These are phyloP conservation scores for Aramus guarauna DNA, from an alignment of 2,113 vertebrate species.

Conservation along the genomic window DNA sequence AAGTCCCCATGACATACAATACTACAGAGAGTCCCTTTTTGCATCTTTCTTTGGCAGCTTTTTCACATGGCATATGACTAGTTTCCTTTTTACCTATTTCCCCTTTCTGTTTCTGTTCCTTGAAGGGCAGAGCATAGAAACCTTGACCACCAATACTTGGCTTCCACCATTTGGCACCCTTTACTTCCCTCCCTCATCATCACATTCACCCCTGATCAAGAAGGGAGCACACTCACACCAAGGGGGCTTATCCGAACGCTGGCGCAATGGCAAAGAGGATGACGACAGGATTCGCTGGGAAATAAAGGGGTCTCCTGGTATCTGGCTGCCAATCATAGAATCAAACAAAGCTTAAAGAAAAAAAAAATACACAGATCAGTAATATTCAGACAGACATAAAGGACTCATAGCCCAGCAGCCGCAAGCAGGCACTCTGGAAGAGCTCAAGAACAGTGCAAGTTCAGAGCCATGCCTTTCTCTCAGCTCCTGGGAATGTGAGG, in stretches of 20 bases:
- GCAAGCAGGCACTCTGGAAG: rapidly evolving
- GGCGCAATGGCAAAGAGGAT: constrained; percentile 79
- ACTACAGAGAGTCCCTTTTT: not conserved
- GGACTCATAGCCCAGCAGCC: not conserved
- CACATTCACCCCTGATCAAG: not conserved
- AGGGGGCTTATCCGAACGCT: constrained; percentile 88
- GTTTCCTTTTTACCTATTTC: not conserved
- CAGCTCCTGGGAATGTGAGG: not conserved
- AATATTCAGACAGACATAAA: not conserved
- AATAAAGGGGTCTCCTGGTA: constrained; percentile 82
- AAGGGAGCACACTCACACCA: constrained; percentile 88
- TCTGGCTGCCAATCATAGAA: constrained; percentile 79
- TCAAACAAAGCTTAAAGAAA: constrained; percentile 82
- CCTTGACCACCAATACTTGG: too few relatives aligned
- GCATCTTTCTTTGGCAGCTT: not conserved
- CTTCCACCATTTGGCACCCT: not conserved
- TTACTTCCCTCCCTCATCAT: not conserved
- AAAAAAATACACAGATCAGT: not conserved
- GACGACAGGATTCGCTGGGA: constrained; percentile 87
- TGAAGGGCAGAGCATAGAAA: not conserved
- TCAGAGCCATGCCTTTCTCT: not conserved
- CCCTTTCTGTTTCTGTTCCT: not conserved
- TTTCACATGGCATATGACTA: not conserved
- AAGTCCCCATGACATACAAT: not conserved
- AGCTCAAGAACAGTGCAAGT: not conserved